Base-by-base conservation (phyloP, 2,888 invertebrate genomes). In the Copidosoma aretas region DNA sequence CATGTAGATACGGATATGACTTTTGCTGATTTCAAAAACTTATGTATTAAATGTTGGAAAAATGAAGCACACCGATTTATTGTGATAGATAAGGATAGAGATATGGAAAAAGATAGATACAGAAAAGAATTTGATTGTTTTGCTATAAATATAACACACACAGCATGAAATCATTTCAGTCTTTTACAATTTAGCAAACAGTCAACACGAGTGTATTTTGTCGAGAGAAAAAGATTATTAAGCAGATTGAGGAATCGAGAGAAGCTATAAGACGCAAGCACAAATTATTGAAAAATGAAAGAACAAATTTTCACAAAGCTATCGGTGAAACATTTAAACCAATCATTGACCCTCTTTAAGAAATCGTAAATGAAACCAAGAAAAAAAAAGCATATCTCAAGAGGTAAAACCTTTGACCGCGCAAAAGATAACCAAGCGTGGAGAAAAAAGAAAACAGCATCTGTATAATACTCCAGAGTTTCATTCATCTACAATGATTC, bases 31-130 rank as follows among this genome's bases (percentile, higher is more conserved):
- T 82, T 82, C 75, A 73, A 70, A 63, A 60, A 76, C 49, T 69
- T 81, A 17, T 82, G 81, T 65, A 19, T 60, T 1, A 32, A 73
- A 61, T 79, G 79, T 71, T 82, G 81, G 81, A 75, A 75, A 22
- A 69, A 76, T 57, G 73, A 73, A n/a, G 10, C 3, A 17, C 78
- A 77, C 73, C 73, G 76, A 12, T 80, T 79, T 72, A 41, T 79
- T 19, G 75, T 76, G 0, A 78, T 81, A 39, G 74, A 75, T 32
- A 32, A 32, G 32, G 32, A 32, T 32, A 32, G 32, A 32, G 32
- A 32, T 32, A 8, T 32, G 3, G 32, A 32, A 8, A 8, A 32
- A 8, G 32, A 8, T 32, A 32, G 32, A 32, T 32, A 32, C 32
- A 32, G 79, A 22, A 75, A 75, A 72, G 76, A 77, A 14, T 78